Base-by-base conservation (phyloP, 2,113 vertebrate species). In the Cichladusa arquata region DNA sequence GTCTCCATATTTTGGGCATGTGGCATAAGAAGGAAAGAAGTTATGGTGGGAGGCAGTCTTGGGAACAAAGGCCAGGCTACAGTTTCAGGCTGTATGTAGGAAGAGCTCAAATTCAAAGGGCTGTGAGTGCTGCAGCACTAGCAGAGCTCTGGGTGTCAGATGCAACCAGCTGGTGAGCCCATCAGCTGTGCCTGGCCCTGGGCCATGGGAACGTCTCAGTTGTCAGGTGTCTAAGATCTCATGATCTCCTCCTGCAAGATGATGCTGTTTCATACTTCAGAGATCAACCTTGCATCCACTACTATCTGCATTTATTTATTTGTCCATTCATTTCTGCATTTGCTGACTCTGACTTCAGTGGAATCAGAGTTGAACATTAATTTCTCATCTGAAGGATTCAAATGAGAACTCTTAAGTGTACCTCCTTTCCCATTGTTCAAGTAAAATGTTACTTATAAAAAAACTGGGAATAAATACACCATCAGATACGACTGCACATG, bases 121-220 rank as follows among this genome's bases (percentile, higher is more conserved):
- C 11, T 71, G 34, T 0, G 3, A 11, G 5, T 25, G 13, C 25
- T 28, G 69, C 1, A 1, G 44, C 15, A 11, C 24, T 48, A 2
- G 2, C 11, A 61, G 50, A 72, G 33, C 25, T 76, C 34, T 31
- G 38, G 7, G 47, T 34, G 29, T 85, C 92, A 95, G 71, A 34
- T 90, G 88, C 8, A 73, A 31, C 16, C 47, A 2, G 54, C 58
- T 86, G 88, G 79, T n/a, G 34, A 94, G 26, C 17, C n/a, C 60
- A 62, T 92, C 91, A 66, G 54, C 64, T 77, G 38, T 6, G 1
- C 34, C 76, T 83, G 90, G 82, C 64, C 38, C 11, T 0, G 3
- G 38, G 76, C 71, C 62, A 77, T 1, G 73, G 73, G 73, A 95
- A 92, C 51, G 47, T 69, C 47, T 81, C 69, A 8, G 6, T 40